phyloP scores from a whole-genome alignment of 2,113 vertebrate species.

The Pachycephala philippinensis region DNA sequence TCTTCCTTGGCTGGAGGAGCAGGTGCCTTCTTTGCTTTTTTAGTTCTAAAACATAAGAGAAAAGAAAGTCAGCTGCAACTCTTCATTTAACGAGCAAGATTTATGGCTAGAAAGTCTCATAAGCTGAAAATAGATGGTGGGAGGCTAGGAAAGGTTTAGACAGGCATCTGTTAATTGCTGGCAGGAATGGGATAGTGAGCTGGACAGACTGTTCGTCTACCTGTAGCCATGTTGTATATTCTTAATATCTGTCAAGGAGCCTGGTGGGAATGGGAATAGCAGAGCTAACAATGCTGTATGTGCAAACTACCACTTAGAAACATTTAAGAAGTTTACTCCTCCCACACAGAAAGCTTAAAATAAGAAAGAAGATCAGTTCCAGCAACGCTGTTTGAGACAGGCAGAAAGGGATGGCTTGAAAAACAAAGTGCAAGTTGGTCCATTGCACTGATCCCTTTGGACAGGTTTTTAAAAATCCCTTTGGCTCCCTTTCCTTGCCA shows the following conservation, averaged over 20 bases:
- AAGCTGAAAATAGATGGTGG: not conserved
- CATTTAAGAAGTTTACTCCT: not conserved
- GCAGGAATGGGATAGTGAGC: not conserved
- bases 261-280: not conserved
- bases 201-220: not conserved
- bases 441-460: not conserved
- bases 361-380: not conserved
- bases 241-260: not conserved
- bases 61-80: not conserved
- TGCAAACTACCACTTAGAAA: not conserved
- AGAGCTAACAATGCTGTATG: not conserved
- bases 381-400: not conserved
- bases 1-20: not conserved
- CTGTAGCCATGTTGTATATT: not conserved
- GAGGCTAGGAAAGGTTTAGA: not conserved
- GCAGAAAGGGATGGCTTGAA: not conserved
- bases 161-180: not conserved
- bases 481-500: not conserved
- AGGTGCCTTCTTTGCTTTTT: slow-evolving; percentile 64
- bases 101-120: not conserved
- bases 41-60: slow-evolving; percentile 66
- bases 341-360: not conserved
- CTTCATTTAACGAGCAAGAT: not conserved
- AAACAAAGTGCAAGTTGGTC: not conserved
- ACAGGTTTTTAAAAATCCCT: not conserved